phyloP scores from a whole-genome alignment of 2,113 vertebrate species.

The Rhinoptilus africanus region DNA sequence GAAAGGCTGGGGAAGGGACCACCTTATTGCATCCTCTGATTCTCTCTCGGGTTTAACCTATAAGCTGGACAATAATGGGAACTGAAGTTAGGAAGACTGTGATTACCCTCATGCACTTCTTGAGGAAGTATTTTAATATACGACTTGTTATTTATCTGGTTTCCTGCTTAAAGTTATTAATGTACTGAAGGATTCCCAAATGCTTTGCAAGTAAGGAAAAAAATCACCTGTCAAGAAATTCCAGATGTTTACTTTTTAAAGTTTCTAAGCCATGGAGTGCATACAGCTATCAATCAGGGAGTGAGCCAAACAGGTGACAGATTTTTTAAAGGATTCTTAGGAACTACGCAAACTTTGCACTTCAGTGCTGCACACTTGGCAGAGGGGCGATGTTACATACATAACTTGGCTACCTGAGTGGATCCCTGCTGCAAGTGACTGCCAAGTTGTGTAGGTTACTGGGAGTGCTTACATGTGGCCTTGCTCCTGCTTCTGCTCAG shows the following conservation, averaged over 20 bases:
- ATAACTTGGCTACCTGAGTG: neutral
- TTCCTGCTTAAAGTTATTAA: conserved; percentile 2
- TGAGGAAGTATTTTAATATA: neutral
- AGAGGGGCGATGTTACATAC: neutral
- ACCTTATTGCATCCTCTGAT: neutral
- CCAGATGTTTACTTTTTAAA: conserved; percentile 22
- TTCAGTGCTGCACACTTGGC: neutral
- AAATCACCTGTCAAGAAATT: conserved; percentile 33
- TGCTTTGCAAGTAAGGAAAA: conserved; percentile 10
- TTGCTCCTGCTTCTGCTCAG: neutral
- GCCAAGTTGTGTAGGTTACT: neutral
- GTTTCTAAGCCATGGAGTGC: neutral
- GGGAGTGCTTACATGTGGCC: neutral
- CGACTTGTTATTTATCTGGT: neutral
- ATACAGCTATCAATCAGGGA: conserved; percentile 2
- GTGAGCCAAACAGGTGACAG: neutral
- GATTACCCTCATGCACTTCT: neutral
- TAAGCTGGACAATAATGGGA: neutral
- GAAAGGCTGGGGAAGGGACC: neutral
- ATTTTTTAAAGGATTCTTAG: conserved; percentile 4
- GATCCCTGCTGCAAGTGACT: neutral
- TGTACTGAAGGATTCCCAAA: neutral
- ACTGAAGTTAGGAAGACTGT: neutral
- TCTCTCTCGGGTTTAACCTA: neutral
- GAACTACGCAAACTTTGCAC: neutral